phyloP scores from a whole-genome alignment of 2,113 vertebrate species.

The Numida meleagris region DNA sequence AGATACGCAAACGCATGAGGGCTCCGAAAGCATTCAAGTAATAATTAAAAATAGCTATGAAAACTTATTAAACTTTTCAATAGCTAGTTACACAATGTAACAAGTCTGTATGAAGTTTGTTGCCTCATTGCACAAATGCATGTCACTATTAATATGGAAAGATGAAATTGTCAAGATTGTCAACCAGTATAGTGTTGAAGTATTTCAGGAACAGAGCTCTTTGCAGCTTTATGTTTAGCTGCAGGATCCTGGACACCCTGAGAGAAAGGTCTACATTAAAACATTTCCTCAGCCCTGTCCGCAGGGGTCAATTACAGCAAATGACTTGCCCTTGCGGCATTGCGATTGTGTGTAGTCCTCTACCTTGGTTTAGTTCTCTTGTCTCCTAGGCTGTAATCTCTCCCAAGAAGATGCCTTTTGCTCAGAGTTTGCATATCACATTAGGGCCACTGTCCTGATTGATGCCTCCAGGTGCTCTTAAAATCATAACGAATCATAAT shows the following conservation, averaged over 20 bases:
- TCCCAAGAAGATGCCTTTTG: background rate
- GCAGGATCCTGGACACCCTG: background rate
- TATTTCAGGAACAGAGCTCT: background rate
- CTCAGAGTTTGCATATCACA: background rate
- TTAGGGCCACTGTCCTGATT: background rate
- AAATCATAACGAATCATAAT: background rate
- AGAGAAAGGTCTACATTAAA: background rate
- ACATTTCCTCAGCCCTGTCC: background rate
- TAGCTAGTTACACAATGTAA: background rate
- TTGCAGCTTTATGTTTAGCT: background rate
- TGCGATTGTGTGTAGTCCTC: background rate
- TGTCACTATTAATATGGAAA: background rate
- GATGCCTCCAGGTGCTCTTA: background rate
- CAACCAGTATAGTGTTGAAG: background rate
- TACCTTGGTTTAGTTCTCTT: background rate
- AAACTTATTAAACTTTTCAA: background rate
- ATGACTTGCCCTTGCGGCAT: accelerated
- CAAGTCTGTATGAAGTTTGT: background rate
- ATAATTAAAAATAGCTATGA: background rate
- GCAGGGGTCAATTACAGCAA: background rate
- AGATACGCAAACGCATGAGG: background rate
- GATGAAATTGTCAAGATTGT: background rate
- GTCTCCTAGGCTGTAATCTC: background rate
- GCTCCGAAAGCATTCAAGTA: too few species aligned
- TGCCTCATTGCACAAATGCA: background rate